Percentiles rank a stretch among this genome's conserved stretches.
phyloP scores from a whole-genome alignment of 2,888 invertebrate genomes.

The Synergus umbraculus region DNA sequence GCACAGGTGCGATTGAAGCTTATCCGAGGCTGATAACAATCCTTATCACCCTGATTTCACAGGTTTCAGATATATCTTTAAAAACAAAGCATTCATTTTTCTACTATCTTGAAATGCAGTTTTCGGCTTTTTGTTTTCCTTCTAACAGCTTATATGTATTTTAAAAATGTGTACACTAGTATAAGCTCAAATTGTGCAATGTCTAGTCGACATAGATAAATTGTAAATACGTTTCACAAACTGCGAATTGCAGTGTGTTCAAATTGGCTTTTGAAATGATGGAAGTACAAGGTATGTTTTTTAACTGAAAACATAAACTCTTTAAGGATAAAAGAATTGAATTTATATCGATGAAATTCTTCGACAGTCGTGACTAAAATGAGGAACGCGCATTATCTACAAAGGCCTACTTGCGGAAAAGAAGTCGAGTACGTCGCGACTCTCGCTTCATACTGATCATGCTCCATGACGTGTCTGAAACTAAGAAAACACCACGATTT shows the following conservation, averaged over 20 bases:
- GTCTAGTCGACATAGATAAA: too few species aligned
- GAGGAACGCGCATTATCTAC: conserved; percentile 7
- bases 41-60: conserved; percentile 31
- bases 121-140: background rate
- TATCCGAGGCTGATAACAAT: conserved; percentile 25
- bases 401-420: conserved; percentile 42
- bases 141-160: background rate
- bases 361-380: conserved; percentile 32
- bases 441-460: conserved; percentile 51
- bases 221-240: too few species aligned
- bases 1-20: conserved; percentile 32
- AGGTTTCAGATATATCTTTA: background rate
- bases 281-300: conserved; percentile 3
- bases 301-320: background rate
- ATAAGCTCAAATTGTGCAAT: too few species aligned
- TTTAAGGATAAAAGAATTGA: conserved; percentile 4
- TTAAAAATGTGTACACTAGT: background rate
- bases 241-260: background rate
- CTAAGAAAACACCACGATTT: conserved; percentile 44
- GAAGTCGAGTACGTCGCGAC: conserved; percentile 49
- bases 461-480: conserved; percentile 40
- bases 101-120: background rate
- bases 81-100: conserved; percentile 12
- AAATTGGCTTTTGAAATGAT: conserved; percentile 2
- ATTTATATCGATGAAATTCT: conserved; percentile 31